Evolutionary conservation across 2,797 vertebrate genomes (phyloP).

Genomic region (Galagoides demidoff): DNA sequence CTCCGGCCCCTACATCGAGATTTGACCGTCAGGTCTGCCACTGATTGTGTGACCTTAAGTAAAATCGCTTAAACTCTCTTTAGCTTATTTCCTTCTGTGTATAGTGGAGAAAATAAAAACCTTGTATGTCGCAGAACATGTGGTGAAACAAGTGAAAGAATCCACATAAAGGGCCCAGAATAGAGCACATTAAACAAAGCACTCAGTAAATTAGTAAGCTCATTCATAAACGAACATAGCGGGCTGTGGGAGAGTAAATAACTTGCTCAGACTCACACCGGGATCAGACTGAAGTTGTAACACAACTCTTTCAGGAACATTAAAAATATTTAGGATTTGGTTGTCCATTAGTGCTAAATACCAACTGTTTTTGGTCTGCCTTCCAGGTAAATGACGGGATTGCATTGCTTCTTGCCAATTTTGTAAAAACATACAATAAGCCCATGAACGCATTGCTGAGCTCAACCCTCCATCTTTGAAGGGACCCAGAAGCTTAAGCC

Average conservation of each 20-base stretch:
- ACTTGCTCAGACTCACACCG: neutral
- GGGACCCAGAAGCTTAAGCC: neutral
- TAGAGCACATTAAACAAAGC: neutral
- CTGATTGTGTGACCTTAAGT: neutral
- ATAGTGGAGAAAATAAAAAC: neutral
- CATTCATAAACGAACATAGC: neutral
- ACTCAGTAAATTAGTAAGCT: neutral
- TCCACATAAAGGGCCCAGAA: neutral
- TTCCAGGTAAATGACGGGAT: neutral
- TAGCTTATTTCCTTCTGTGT: neutral
- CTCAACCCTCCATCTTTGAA: too few relatives aligned
- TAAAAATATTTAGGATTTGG: neutral
- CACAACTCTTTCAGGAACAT: neutral
- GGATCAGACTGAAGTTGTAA: neutral
- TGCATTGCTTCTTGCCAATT: neutral
- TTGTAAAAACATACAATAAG: neutral
- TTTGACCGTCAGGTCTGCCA: neutral
- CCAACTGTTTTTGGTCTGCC: neutral
- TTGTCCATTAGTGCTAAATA: neutral
- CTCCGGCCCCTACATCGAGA: neutral
- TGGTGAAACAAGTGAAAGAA: neutral
- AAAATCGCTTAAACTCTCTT: neutral
- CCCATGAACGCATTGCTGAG: neutral
- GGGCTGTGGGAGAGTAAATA: neutral
- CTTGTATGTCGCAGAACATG: neutral